phyloP scores from a whole-genome alignment of 2,113 vertebrate genomes.

The Gobiocypris rarus region DNA sequence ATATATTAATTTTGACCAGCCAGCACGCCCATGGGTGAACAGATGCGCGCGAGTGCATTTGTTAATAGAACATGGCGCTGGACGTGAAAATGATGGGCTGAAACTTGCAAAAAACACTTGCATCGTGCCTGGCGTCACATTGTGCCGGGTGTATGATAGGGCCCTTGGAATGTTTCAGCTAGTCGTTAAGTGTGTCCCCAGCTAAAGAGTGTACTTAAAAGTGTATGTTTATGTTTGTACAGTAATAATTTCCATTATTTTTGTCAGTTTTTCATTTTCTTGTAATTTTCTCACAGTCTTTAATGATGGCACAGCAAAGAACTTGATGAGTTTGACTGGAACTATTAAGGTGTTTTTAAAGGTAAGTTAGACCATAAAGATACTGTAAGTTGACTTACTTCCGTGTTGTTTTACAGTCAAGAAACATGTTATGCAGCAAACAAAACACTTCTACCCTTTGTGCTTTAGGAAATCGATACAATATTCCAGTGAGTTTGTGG shows the following conservation, averaged over 20 bases:
- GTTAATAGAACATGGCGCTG: no score
- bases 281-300: slow-evolving; percentile 81
- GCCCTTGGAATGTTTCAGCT: no score
- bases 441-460: slow-evolving; percentile 11
- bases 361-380: slow-evolving; percentile 70
- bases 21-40: no score
- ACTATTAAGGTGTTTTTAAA: slow-evolving; percentile 81
- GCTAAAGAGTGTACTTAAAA: not conserved
- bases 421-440: not conserved
- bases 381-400: not conserved
- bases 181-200: no score
- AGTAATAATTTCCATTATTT: not conserved
- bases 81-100: no score
- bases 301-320: slow-evolving; percentile 85
- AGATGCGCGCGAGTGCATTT: no score
- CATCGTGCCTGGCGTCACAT: no score
- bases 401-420: not conserved
- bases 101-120: no score
- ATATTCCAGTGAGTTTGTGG: slow-evolving; percentile 91
- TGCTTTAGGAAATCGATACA: slow-evolving; percentile 81
- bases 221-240: not conserved
- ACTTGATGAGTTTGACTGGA: slow-evolving; percentile 87
- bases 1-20: no score
- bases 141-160: no score
- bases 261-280: not conserved